Evolutionary conservation across 2,797 vertebrate species (phyloP), one percentile per base, ranked within the genome.

Genomic region (Aeoliscus strigatus): DNA sequence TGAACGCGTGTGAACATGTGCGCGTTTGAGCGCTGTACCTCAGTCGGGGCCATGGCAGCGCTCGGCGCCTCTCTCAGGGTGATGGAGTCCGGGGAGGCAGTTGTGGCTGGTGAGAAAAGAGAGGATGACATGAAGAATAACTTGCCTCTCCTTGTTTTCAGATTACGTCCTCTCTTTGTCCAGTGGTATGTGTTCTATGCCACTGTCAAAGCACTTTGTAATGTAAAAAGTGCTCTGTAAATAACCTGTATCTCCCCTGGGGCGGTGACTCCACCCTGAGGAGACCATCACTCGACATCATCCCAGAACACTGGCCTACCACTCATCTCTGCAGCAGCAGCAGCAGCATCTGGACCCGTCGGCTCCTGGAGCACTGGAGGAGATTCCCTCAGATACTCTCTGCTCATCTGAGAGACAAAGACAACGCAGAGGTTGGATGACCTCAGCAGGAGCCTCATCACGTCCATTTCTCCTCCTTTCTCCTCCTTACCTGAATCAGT

Each of bases 401-500:
- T 9, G 27, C 31, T 33, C 75, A 60, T 44, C 81, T 80, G 66
- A 56, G 32, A 48, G 50, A 53, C 27, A 71, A 2, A 31, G 13
- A 31, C 15, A 6, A 51, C 10, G 3, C 9, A 34, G 10, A 32
- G 2, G 14, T 25, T 7, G 9, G 24, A 25, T 25, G 24, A 9
- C n/a, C n/a, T 25, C 8, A 25, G 2, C 24, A 25, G 18, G 3
- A 3, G 3, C 3, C 3, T 21, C 6, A 3, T 21, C 5, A 4
- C 15, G 3, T 28, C 16, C 1, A n/a, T 21, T 45, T 14, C 31
- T 13, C 7, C 18, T 17, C 3, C 11, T 27, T n/a, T 0, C 8
- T 11, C 51, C 5, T 18, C 9, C 1, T 1, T 44, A 92, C 92
- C 85, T 88, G 65, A n/a, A 88, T 82, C 14, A 92, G 81, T 7